Base-by-base conservation (phyloP, 2,797 vertebrate genomes). In the Podarcis lilfordi region DNA sequence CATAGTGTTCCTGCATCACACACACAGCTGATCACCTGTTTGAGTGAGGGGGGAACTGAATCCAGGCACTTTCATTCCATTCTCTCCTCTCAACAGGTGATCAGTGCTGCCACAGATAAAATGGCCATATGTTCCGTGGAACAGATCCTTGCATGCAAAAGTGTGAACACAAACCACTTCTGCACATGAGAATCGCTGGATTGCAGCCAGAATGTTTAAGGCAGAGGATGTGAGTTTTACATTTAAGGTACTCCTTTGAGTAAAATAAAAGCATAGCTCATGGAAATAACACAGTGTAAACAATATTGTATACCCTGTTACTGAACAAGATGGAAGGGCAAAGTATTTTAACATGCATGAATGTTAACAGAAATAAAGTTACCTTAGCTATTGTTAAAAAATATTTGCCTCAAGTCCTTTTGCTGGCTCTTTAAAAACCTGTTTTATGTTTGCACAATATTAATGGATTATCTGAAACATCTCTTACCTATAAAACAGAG, bases 311-410 rank as follows among this genome's bases (percentile, higher is more conserved):
- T 77, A 45, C 10, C 13, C 40, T 27, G 25, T 40, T 50, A 27
- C 40, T 43, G 21, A 43, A 25, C 43, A 59, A 2, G 50, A 59
- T 59, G 29, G 17, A 35, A 21, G 23, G 25, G 29, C 11, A 8
- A 32, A 79, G 15, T 93, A 61, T 88, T 90, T 94, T 79, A 92
- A 40, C 40, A 92, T 90, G 76, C 59, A 64, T 85, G 86, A 79
- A 5, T 61, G 19, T 78, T 55, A 27, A 5, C 1, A 0, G 45
- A 90, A 88, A 59, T 66, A 88, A 83, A 91, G 83, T 1, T 66
- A 1, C 74, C 88, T 61, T 64, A 84, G 86, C 45, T 75, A 23
- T 76, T 25, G 21, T 75, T 79, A 9, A 69, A 55, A 61, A 90
- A 81, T 37, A 1, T 88, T 91, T 32, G 50, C 74, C 35, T 4